These are phyloP conservation scores for Thysanoteuthis rhombus DNA, from an alignment of 2,888 invertebrate species.

Conservation along the genomic window DNA sequence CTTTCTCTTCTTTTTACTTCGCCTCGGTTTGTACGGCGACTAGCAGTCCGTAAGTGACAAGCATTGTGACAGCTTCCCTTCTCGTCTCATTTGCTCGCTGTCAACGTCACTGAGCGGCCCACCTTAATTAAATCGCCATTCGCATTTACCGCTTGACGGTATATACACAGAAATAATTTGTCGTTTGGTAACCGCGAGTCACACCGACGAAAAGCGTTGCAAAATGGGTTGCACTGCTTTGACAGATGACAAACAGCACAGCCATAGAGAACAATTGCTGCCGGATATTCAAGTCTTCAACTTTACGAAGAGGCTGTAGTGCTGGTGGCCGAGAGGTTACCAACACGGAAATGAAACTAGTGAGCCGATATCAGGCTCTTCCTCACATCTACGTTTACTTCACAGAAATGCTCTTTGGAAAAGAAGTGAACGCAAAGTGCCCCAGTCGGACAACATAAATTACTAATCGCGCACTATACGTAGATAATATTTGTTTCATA, in stretches of 20 bases:
- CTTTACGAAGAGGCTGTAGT: too few relatives aligned
- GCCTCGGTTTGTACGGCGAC: neutral
- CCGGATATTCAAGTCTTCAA: neutral
- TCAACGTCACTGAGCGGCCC: neutral
- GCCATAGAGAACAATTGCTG: neutral
- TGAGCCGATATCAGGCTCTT: too few relatives aligned
- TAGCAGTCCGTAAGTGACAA: neutral
- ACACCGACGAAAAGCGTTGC: neutral
- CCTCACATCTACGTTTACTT: too few relatives aligned
- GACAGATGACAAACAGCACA: neutral
- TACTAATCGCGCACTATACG: too few relatives aligned
- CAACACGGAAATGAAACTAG: too few relatives aligned
- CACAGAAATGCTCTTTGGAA: too few relatives aligned
- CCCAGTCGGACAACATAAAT: too few relatives aligned
- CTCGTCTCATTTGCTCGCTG: slow-evolving; percentile 12
- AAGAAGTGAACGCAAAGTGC: too few relatives aligned
- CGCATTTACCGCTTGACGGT: neutral
- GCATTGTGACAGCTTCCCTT: neutral
- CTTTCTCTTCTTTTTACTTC: neutral
- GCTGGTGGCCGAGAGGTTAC: too few relatives aligned
- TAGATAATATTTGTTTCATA: too few relatives aligned
- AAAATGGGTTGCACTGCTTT: neutral
- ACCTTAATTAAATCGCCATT: neutral
- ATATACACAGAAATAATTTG: neutral
- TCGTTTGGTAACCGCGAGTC: neutral